phyloP scores from a whole-genome alignment of 2,113 vertebrate species.

The Oncorhynchus masou region DNA sequence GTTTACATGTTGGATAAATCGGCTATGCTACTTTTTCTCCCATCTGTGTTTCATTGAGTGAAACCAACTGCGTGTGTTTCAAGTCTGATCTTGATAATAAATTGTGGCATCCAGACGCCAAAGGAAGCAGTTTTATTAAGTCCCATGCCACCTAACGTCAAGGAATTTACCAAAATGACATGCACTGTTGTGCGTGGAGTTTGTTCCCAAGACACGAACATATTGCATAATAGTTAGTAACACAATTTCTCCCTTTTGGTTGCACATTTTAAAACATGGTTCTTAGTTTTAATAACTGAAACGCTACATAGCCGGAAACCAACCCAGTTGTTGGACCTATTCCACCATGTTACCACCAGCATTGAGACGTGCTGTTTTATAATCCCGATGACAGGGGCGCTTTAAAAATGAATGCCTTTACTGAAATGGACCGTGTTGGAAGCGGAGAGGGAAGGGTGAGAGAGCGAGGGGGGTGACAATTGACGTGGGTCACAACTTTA shows the following conservation, averaged over 20 bases:
- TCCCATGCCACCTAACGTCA: conserved; percentile 19
- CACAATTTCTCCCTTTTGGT: too few relatives aligned
- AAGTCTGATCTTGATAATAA: conserved; percentile 23
- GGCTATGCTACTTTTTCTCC: conserved; percentile 5
- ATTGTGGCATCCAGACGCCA: conserved; percentile 18
- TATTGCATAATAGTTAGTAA: neutral
- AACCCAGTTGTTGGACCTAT: neutral
- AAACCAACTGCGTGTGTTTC: conserved; percentile 6
- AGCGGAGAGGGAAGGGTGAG: conserved; percentile 8
- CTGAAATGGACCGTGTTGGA: conserved; percentile 51
- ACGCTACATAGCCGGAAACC: neutral
- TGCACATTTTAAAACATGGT: neutral
- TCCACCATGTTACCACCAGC: conserved; percentile 35
- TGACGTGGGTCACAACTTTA: conserved; percentile 51
- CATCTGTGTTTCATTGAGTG: neutral
- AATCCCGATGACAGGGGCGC: conserved; percentile 41
- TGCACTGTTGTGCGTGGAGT: conserved; percentile 21
- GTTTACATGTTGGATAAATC: conserved; percentile 46
- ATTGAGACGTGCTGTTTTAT: conserved; percentile 39
- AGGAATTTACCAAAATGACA: conserved; percentile 32
- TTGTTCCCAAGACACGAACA: conserved; percentile 4
- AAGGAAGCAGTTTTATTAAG: conserved; percentile 38
- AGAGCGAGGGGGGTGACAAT: conserved; percentile 47
- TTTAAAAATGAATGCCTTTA: conserved; percentile 71
- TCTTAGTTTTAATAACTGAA: neutral